Base-by-base conservation (phyloP, 2,113 vertebrate genomes). In the Chaetorhynchus papuensis region DNA sequence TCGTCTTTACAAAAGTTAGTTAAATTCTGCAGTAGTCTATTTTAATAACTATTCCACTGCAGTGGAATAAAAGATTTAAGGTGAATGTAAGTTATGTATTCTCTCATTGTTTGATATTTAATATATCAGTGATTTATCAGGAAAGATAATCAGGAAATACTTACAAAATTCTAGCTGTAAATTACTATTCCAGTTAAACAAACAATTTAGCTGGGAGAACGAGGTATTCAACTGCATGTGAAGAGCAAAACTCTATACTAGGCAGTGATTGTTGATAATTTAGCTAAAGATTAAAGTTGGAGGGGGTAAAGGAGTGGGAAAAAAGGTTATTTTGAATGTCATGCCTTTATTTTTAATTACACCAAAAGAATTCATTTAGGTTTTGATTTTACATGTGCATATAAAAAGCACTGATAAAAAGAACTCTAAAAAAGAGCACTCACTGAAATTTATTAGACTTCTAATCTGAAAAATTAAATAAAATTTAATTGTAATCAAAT, bases 241-340 rank as follows among this genome's bases (percentile, higher is more conserved):
- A 90, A 70, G 19, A 42, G 75, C 10, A 53, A 61, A 66, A 70
- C 30, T 41, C 10, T 63, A 3, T 47, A 37, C 17, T 68, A 39
- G 20, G 13, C 27, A 50, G 13, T 59, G 17, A n/a, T 13, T 30
- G 7, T 30, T 89, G 30, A 44, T 35, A 83, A 39, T 35, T 76
- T 45, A 71, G 19, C 15, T 90, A 39, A 52, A 72, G 10, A 69
- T 21, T 45, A 4, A 2, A 28, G 4, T 2, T 52, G 33, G 27
- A 2, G 13, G 6, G 8, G 6, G 37, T 31, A 5, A 1, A 4
- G 3, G 14, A 3, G 3, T 4, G 2, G 11, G 1, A 21, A 59
- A 21, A 33, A 35, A 6, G 3, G 11, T 21, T 26, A 42, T 42
- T 66, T 85, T 82, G 18, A 57, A 3, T 49, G 66, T 39, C 15